A percentile compares a stretch with the other conserved stretches of the same genome.
These are phyloP conservation scores for Eustalomyia histrio DNA, from an alignment of 2,888 invertebrate species.

Conservation along the genomic window DNA sequence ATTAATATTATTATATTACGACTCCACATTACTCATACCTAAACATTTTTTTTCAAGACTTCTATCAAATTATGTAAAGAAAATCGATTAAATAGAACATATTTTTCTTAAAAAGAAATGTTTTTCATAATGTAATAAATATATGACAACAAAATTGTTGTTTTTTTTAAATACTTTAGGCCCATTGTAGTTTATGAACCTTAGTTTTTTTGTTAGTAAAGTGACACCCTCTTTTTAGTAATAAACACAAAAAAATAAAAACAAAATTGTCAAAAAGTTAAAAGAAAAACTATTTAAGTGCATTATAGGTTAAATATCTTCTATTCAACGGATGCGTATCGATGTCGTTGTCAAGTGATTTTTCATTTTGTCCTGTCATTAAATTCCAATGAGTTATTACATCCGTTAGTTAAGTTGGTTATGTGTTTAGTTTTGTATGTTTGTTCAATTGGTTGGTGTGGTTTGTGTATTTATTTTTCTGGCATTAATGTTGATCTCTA, in stretches of 20 bases:
- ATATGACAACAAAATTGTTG: too few species aligned
- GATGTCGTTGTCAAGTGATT: slow-evolving; percentile 56
- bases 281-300: slow-evolving; percentile 14
- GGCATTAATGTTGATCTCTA: slow-evolving; percentile 9
- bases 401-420: slow-evolving; percentile 58
- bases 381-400: slow-evolving; percentile 59
- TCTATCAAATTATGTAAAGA: too few species aligned
- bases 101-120: too few species aligned
- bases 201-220: slow-evolving; percentile 6
- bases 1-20: too few species aligned
- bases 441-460: slow-evolving; percentile 34
- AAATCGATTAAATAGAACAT: too few species aligned
- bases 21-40: too few species aligned
- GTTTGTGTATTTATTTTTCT: background rate
- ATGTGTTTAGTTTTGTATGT: background rate
- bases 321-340: slow-evolving; percentile 51
- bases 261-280: background rate
- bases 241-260: background rate
- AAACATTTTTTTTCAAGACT: too few species aligned
- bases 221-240: background rate
- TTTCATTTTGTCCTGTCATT: slow-evolving; percentile 63
- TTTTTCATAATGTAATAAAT: too few species aligned
- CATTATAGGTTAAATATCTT: slow-evolving; percentile 37
- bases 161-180: too few species aligned
- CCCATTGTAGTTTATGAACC: slow-evolving; percentile 5